Conservation (phyloP, 1,140 invertebrate species). For the Aphidius ervi region DNA sequence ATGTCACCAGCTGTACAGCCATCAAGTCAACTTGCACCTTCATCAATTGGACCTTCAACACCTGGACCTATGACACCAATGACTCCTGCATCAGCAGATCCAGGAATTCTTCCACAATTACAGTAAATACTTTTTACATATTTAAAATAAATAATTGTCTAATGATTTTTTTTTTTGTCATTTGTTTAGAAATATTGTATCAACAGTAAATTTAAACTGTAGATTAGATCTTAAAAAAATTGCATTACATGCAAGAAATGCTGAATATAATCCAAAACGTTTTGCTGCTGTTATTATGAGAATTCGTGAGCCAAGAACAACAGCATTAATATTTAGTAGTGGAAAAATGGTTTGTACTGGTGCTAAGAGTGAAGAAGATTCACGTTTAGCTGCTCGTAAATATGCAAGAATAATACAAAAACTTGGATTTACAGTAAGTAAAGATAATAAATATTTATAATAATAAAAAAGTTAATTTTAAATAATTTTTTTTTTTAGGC, state of each 20-base stretch:
- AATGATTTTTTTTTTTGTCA: constrained; percentile 36
- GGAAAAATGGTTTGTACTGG: constrained; percentile 99
- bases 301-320: constrained; percentile 96
- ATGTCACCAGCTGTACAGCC: constrained; percentile 76
- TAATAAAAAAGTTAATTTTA: constrained; percentile 20
- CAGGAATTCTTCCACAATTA: constrained; percentile 88
- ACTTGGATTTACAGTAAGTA: constrained; percentile 85
- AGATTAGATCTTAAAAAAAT: constrained; percentile 97
- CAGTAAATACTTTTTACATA: constrained; percentile 63
- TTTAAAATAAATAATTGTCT: constrained; percentile 3
- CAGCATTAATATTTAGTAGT: constrained; percentile 97
- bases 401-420: constrained; percentile 99
- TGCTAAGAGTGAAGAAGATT: constrained; percentile 98
- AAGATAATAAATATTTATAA: constrained; percentile 9
- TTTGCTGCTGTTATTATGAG: constrained; percentile 99
- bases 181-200: constrained; percentile 83
- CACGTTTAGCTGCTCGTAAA: constrained; percentile 92
- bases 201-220: constrained; percentile 95
- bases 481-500: constrained; percentile 63
- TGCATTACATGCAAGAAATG: constrained; percentile 97
- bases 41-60: constrained; percentile 68
- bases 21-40: constrained; percentile 54
- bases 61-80: constrained; percentile 86
- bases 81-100: constrained; percentile 90
- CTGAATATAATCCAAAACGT: constrained; percentile 99